Conservation (phyloP, 2,113 vertebrate genomes). For the Spea multiplicata region DNA sequence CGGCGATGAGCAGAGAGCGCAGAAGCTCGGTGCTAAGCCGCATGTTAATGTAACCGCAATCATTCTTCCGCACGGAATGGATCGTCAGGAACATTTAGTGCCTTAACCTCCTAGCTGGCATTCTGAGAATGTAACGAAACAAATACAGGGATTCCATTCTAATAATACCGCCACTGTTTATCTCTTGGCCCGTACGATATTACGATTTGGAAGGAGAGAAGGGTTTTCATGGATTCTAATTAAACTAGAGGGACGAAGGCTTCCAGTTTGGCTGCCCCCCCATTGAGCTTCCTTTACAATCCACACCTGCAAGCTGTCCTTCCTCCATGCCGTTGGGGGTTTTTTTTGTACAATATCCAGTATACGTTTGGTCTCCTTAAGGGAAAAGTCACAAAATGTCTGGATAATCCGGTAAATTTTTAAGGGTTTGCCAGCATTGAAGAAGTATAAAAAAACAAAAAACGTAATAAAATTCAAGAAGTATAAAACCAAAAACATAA, state of each 20-base stretch:
- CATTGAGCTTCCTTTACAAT: background rate
- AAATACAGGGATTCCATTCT: conserved; percentile 23
- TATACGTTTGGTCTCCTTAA: no score
- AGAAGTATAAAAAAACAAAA: no score
- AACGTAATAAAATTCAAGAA: no score
- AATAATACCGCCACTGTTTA: conserved; percentile 15
- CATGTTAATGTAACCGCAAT: background rate
- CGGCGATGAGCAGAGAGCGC: background rate
- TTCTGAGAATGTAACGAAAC: conserved; percentile 13
- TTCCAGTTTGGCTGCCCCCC: background rate
- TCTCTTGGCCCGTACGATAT: background rate
- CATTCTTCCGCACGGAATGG: conserved; percentile 1
- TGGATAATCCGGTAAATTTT: no score
- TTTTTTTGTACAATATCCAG: no score
- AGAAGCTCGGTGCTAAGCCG: background rate
- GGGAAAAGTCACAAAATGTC: background rate
- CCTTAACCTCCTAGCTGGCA: conserved; percentile 8
- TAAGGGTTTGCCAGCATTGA: no score
- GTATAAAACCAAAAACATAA: no score
- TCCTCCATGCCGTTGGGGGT: background rate
- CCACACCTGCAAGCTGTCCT: background rate
- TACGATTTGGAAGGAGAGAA: background rate
- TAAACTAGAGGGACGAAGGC: background rate
- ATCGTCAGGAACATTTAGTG: background rate
- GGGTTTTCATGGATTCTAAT: background rate